Conservation (phyloP, 2,113 vertebrate species). For the Casuarius casuarius region DNA sequence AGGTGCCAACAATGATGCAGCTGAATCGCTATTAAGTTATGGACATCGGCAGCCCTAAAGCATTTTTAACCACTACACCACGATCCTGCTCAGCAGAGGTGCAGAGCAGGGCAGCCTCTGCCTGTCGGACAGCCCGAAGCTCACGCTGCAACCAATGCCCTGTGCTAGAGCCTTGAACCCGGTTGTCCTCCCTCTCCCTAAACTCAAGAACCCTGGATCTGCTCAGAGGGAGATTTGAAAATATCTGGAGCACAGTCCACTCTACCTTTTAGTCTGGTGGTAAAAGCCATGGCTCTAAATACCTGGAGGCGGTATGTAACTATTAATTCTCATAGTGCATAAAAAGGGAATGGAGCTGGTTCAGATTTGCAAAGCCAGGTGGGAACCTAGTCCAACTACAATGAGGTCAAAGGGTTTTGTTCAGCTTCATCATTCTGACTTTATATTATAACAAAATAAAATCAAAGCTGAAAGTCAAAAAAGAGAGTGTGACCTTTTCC, state of each 20-base stretch:
- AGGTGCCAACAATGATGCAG: background rate
- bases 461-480: background rate
- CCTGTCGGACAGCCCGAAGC: background rate
- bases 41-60: background rate
- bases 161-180: background rate
- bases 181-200: too few species aligned
- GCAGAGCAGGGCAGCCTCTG: background rate
- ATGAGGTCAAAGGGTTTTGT: background rate
- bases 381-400: background rate
- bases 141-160: too few species aligned
- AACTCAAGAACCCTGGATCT: background rate
- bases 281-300: background rate
- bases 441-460: background rate
- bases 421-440: background rate
- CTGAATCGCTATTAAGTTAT: background rate
- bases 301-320: background rate
- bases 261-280: background rate
- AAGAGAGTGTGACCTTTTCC: background rate
- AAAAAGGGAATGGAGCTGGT: background rate
- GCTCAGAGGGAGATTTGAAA: background rate
- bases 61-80: background rate
- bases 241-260: background rate
- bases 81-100: background rate
- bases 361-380: background rate
- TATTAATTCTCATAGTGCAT: background rate